These are phyloP conservation scores for Numenius arquata DNA, from an alignment of 2,113 vertebrate species.

Conservation along the genomic window DNA sequence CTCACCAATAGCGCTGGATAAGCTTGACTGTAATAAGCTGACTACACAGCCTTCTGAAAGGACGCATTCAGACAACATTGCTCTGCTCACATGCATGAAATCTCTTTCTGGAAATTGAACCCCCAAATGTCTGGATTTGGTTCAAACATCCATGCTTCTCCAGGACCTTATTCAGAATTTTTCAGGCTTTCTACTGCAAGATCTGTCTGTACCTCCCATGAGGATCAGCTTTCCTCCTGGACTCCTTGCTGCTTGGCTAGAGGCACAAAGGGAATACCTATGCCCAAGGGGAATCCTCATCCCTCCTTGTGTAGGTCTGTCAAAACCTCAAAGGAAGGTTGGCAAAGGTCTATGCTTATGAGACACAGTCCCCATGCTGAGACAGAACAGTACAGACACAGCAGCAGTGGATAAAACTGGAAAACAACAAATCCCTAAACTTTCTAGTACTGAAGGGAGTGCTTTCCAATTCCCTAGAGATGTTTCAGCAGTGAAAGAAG, in stretches of 20 bases:
- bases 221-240: not conserved
- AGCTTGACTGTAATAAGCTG: not conserved
- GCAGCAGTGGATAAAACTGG: not conserved
- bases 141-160: not conserved
- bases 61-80: not conserved
- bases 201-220: not conserved
- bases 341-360: not conserved
- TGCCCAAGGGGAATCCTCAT: not conserved
- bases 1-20: not conserved
- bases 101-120: not conserved
- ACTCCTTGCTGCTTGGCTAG: not conserved
- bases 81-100: not conserved
- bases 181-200: not conserved
- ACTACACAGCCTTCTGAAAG: not conserved
- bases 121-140: not conserved
- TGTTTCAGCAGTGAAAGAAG: not conserved
- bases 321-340: not conserved
- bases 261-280: not conserved
- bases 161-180: not conserved
- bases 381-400: not conserved
- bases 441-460: not conserved
- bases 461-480: not conserved
- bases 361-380: not conserved
- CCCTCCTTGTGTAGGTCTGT: fast-evolving
- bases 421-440: not conserved